phyloP scores from a whole-genome alignment of 1,140 invertebrate genomes.

The Drosophila bifasciata region DNA sequence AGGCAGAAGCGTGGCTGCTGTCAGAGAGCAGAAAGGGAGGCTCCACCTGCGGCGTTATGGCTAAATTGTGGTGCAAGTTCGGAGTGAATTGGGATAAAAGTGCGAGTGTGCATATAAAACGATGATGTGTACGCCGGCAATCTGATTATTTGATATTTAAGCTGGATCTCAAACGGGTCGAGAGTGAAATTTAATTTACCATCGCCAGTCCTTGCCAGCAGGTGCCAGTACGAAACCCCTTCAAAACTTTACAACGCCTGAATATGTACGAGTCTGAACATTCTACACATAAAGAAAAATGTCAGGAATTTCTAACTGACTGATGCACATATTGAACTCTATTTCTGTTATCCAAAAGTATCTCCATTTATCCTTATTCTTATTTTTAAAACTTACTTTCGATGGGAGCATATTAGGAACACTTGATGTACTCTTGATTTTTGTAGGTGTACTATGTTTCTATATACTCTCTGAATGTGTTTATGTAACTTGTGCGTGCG shows the following conservation, averaged over 20 bases:
- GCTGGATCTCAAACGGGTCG: not conserved
- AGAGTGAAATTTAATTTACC: slow-evolving; percentile 33
- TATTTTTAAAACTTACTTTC: no score
- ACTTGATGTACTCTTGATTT: no score
- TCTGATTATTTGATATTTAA: slow-evolving; percentile 49
- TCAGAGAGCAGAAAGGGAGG: not conserved
- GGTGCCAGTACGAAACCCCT: slow-evolving; percentile 1
- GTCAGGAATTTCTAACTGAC: no score
- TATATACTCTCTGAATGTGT: no score
- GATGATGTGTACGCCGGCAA: slow-evolving; percentile 34
- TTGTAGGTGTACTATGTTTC: no score
- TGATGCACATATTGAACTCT: no score
- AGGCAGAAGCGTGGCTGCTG: slow-evolving; percentile 5
- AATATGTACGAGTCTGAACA: not conserved
- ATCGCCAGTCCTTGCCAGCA: not conserved
- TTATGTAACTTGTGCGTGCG: slow-evolving; percentile 9
- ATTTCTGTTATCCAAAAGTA: no score
- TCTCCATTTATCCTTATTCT: no score
- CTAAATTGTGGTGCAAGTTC: slow-evolving; percentile 17
- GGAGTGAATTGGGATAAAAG: slow-evolving; percentile 12
- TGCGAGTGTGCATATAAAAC: slow-evolving; percentile 37
- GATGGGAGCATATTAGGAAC: no score
- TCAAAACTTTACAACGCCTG: slow-evolving; percentile 13
- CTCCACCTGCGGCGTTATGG: not conserved
- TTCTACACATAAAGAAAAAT: no score